phyloP scores from a whole-genome alignment of 2,888 invertebrate genomes.

The Plagodis pulveraria region DNA sequence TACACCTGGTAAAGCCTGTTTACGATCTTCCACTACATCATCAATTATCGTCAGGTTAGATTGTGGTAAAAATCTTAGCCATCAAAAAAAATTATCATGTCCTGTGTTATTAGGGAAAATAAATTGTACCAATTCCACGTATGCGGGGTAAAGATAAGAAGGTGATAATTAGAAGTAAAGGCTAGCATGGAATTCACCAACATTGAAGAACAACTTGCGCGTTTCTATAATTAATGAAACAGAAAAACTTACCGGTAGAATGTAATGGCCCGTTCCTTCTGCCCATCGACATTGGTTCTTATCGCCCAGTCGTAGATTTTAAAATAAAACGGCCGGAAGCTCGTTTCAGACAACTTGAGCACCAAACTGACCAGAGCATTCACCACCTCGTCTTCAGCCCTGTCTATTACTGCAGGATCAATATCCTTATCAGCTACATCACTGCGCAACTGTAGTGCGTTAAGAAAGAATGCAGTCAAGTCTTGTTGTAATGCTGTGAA shows the following conservation, averaged over 20 bases:
- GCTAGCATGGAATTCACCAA: too few species aligned
- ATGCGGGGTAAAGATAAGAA: too few species aligned
- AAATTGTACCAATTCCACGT: too few species aligned
- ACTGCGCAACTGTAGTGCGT: constrained; percentile 88
- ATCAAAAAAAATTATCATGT: too few species aligned
- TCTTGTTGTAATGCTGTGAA: constrained; percentile 87
- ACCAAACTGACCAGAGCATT: constrained; percentile 92
- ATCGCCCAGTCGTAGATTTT: constrained; percentile 95
- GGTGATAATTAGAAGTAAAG: too few species aligned
- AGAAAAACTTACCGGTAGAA: constrained; percentile 88
- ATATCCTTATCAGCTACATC: constrained; percentile 70
- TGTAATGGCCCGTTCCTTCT: constrained; percentile 89
- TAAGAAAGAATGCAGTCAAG: constrained; percentile 90
- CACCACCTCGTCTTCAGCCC: constrained; percentile 90
- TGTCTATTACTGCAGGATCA: constrained; percentile 70
- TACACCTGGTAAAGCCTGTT: too few species aligned
- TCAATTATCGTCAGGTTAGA: too few species aligned
- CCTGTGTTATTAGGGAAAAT: too few species aligned
- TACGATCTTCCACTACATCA: too few species aligned
- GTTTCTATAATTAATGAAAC: background rate
- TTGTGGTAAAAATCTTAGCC: too few species aligned
- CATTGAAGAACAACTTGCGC: too few species aligned
- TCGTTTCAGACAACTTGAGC: constrained; percentile 94
- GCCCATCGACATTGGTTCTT: constrained; percentile 82
- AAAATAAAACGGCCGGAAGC: constrained; percentile 95